Base-by-base conservation (phyloP, 2,888 invertebrate species). In the Polydrusus pterygomalis region DNA sequence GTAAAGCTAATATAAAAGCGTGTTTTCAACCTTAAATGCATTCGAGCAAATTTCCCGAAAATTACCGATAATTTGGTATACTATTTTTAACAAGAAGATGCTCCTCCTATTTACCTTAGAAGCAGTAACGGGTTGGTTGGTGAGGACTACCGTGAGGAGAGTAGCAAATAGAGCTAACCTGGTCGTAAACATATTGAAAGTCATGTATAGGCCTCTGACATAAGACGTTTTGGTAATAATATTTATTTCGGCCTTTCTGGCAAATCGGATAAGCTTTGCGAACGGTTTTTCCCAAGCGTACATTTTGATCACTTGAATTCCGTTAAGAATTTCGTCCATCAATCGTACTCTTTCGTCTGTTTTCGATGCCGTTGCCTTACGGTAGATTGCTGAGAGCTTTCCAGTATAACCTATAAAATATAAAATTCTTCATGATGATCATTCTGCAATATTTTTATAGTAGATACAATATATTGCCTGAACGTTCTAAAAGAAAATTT, bases 241-340 rank as follows among this genome's bases (percentile, higher is more conserved):
- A 77, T 87, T 89, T 64, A 91, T 77, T 81, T 92, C 88, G 75
- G 90, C 89, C 84, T 84, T 85, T 81, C 94, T 86, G 0, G 93
- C 90, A 2, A 89, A 84, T 58, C 89, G 89, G 5, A 94, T 90
- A 34, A 93, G 83, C 30, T 90, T 89, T 17, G 91, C 90, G 82
- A 94, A 94, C 0, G 93, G 92, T 76, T 90, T 91, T 83, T 95
- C 95, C 91, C 94, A 94, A 5, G 92, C 91, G 83, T 92, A 94
- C 92, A 92, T 92, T 86, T 94, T 93, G 79, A 93, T 92, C 78
- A 96, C 96, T 89, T 97, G 94, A 88, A 99, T 97, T 62, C 97
- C 98, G 74, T 92, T 92, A 78, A 98, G 94, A 81, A 98, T 93
- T 90, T 99, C 98, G 85, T 95, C 96, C 97, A 98, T 98, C 63